These are phyloP conservation scores for Cinclus mexicanus DNA, from an alignment of 2,113 vertebrate genomes.

Conservation along the genomic window DNA sequence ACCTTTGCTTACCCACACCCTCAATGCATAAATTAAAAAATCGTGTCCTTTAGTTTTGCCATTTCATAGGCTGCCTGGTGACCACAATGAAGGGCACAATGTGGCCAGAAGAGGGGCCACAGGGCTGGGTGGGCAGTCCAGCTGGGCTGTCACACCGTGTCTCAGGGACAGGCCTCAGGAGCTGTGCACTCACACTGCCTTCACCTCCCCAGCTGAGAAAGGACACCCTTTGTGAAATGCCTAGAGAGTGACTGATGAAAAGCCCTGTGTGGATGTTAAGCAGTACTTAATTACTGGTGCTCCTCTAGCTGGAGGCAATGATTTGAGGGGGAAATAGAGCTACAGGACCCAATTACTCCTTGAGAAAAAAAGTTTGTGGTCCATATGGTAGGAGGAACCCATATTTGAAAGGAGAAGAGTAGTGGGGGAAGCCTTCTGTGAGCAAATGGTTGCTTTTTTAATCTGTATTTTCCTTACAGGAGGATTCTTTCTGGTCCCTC, in stretches of 20 bases:
- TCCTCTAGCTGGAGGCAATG: not conserved
- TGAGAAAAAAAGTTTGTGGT: not conserved
- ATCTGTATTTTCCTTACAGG: not conserved
- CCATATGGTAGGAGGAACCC: not conserved
- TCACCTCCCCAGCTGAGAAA: not conserved
- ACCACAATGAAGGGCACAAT: not conserved
- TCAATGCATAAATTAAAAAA: accelerated
- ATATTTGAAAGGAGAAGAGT: not conserved
- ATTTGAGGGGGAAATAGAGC: not conserved
- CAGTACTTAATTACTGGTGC: not conserved
- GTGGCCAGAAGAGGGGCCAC: not conserved
- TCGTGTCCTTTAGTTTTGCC: not conserved
- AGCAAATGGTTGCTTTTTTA: not conserved
- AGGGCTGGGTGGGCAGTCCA: not conserved
- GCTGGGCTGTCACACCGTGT: not conserved
- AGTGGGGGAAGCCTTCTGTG: not conserved
- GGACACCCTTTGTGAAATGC: not conserved
- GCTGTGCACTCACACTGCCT: not conserved
- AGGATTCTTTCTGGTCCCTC: conserved; percentile 6
- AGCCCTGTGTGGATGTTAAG: not conserved
- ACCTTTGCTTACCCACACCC: not conserved
- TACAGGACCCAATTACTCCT: not conserved
- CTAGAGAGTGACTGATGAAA: not conserved
- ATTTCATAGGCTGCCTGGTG: not conserved
- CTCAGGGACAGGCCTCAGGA: not conserved